Base-by-base conservation (phyloP, 2,888 invertebrate species). In the Pyrgus malvae region DNA sequence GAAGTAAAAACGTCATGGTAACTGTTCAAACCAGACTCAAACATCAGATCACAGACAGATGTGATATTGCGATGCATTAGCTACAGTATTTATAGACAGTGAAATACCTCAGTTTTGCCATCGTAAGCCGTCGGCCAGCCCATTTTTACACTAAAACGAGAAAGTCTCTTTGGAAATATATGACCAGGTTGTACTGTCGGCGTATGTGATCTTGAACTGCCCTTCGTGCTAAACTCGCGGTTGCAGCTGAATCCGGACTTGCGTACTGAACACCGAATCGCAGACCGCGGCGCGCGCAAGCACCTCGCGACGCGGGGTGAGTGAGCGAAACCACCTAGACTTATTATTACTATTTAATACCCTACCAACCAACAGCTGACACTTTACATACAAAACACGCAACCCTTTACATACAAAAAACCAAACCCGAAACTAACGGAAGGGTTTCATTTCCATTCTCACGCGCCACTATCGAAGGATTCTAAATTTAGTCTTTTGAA, bases 171-270 rank as follows among this genome's bases (percentile, higher is more conserved):
- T 73, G 74, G 69, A 67, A 74, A 76, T 70, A 67, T 68, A 61
- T 69, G 68, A 74, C 67, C 70, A 69, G 75, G 75, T 78, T 76
- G 76, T 64, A 69, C 74, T 68, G 70, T 73, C 76, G 77, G 77
- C 78, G 77, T 76, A 76, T 74, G 80, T 89, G 91, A 86, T 87
- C 91, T 91, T 91, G 90, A 90, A 85, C 83, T 88, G 91, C 86
- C 91, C 91, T 90, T 90, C 71, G 76, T 76, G 78, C 78, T 81
- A 87, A 83, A 74, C 72, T 53, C 53, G 74, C 77, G 78, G 76
- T 80, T 79, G 74, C 72, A 76, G 70, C 67, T 72, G 72, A 70
- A 69, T 69, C 65, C 74, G 67, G 83, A 77, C 80, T 78, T 83
- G 86, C 88, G 90, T 83, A 85, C 68, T 83, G 73, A 69, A 70